These are phyloP conservation scores for Mythimna vitellina DNA, from an alignment of 2,888 invertebrate genomes.

Conservation along the genomic window DNA sequence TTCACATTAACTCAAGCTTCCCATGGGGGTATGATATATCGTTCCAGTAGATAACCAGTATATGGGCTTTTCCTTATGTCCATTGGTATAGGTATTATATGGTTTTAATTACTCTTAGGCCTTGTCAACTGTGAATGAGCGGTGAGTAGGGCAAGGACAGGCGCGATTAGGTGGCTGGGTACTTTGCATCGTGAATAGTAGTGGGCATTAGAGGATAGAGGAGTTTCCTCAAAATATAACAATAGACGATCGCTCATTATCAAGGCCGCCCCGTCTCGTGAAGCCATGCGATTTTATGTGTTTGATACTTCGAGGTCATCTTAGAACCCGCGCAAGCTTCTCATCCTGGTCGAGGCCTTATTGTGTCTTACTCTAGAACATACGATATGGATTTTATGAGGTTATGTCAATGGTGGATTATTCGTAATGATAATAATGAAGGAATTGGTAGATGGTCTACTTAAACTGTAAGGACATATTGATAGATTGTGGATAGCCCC, in stretches of 20 bases:
- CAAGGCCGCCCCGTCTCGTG: no score
- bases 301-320: no score
- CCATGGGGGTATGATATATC: constrained; percentile 56
- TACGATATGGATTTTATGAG: not conserved
- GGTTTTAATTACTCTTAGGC: constrained; percentile 18
- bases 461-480: no score
- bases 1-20: constrained; percentile 43
- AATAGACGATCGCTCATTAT: not conserved
- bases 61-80: constrained; percentile 20
- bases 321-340: not conserved
- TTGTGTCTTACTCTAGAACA: not conserved
- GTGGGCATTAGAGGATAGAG: not conserved
- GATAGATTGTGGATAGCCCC: no score
- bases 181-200: not conserved
- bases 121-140: not conserved
- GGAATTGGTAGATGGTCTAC: no score
- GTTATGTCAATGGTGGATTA: not conserved
- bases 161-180: not conserved
- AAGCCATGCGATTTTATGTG: no score
- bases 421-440: no score
- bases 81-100: constrained; percentile 13
- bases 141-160: not conserved
- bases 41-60: constrained; percentile 32
- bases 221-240: not conserved
- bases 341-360: not conserved